Evolutionary conservation across 2,888 invertebrate genomes (phyloP).

Genomic region (Listrodromus nycthemerus): DNA sequence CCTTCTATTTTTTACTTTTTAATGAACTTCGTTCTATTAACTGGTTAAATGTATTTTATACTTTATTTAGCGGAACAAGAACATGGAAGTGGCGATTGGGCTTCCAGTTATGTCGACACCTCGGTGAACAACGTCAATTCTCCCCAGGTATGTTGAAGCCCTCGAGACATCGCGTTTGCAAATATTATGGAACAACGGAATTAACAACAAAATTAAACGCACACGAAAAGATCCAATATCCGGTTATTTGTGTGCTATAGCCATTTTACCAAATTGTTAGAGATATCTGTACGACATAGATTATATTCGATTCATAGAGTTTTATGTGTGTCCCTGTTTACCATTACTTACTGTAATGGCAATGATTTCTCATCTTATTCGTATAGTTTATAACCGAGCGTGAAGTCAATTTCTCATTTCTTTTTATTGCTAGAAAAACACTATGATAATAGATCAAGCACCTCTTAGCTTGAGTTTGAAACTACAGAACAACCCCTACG

Average conservation of each 20-base stretch:
- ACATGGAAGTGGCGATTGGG: conserved; percentile 78
- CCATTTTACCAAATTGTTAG: neutral
- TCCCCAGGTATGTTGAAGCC: conserved; percentile 77
- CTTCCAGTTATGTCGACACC: conserved; percentile 74
- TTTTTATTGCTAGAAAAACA: neutral
- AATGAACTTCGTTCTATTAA: conserved; percentile 24
- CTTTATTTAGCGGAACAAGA: conserved; percentile 78
- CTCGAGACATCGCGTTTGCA: neutral
- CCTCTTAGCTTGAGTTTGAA: neutral
- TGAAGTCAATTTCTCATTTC: neutral
- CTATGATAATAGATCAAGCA: neutral
- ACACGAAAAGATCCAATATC: neutral
- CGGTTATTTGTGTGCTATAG: conserved; percentile 4
- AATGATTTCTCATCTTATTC: neutral
- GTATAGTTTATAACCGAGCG: neutral
- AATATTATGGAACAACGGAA: conserved; percentile 1
- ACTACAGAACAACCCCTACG: neutral
- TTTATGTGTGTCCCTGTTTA: conserved; percentile 15
- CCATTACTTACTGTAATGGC: neutral
- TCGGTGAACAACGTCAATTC: conserved; percentile 76
- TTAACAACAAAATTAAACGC: conserved; percentile 7
- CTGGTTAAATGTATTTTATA: conserved; percentile 7
- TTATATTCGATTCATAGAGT: conserved; percentile 27
- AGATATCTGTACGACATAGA: conserved; percentile 29
- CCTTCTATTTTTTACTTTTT: conserved; percentile 25